These are phyloP conservation scores for Ennomos quercinarius DNA, from an alignment of 2,888 invertebrate species.

Conservation along the genomic window DNA sequence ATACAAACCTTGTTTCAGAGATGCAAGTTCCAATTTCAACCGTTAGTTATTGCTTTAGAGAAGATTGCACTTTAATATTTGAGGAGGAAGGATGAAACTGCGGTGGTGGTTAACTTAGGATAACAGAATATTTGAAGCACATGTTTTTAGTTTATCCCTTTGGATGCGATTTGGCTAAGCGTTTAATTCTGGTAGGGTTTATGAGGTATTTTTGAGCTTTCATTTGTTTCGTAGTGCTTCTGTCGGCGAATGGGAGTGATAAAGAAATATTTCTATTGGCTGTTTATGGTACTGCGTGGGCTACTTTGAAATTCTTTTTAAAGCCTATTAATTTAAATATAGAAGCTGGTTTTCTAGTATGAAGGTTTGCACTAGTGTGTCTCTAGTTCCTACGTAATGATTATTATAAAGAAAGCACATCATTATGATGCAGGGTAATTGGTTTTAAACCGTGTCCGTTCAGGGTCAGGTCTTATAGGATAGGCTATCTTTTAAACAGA, in stretches of 20 bases:
- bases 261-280: conserved; percentile 8
- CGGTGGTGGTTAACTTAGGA: conserved; percentile 36
- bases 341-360: no score
- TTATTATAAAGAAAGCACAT: no score
- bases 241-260: conserved; percentile 17
- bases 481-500: no score
- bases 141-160: conserved; percentile 54
- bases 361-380: no score
- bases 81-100: conserved; percentile 43
- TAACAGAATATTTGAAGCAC: conserved; percentile 43
- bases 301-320: not conserved
- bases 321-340: not conserved
- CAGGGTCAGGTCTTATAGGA: no score
- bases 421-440: no score
- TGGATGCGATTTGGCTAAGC: conserved; percentile 60
- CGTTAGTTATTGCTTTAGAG: conserved; percentile 13
- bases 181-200: conserved; percentile 58
- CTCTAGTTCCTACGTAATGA: no score
- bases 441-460: no score
- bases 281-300: conserved; percentile 1
- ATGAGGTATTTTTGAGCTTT: conserved; percentile 51
- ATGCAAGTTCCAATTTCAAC: conserved; percentile 42
- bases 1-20: conserved; percentile 52
- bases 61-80: conserved; percentile 45
- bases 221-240: conserved; percentile 21